Base-by-base conservation (phyloP, 2,113 vertebrate genomes). In the Loxodonta africana region DNA sequence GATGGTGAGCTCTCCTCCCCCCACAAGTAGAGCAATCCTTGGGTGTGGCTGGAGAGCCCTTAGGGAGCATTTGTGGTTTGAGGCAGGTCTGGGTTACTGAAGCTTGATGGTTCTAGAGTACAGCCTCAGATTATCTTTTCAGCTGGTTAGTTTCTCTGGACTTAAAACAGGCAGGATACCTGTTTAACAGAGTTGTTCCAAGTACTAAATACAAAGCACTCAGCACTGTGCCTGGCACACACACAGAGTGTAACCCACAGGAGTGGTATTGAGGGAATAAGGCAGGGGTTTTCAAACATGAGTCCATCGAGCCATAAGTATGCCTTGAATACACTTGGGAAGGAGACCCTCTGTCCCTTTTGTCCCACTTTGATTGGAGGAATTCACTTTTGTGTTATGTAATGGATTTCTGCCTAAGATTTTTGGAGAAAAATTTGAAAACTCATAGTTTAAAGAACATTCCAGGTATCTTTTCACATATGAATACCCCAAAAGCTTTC, bases 1-100 rank as follows among this genome's bases (percentile, higher is more conserved):
- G 81, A 99, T 99, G 99, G 99, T 99, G 98, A 97, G 98, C 57
- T 37, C 10, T 44, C 62, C 41, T 8, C 23, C 17, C 51, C 51
- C 0, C 2, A 8, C 6, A 93, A 82, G 53, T 82, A 87, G 41
- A 91, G 26, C 33, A 6, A 18, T 81, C 14, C n/a, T 62, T 73
- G 33, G 60, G 30, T 84, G 2, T 62, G 83, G 30, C 90, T 78
- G 30, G 30, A 57, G 44, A 88, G 48, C 78, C 73, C 1, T 25
- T 48, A 77, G n/a, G n/a, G 37, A 86, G 7, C 25, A 33, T 46
- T 6, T 80, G 9, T 88, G 73, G 18, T 53, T 83, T 30, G 65
- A 74, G 73, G 67, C 10, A 80, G 30, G 21, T 86, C 37, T 88
- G 62, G 57, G 67, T 87, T 83, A 71, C 60, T 85, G 15, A 57